Evolutionary conservation across 1,140 invertebrate species (phyloP), one percentile per base, ranked within the genome.

Genomic region (Drosophila trapezifrons): DNA sequence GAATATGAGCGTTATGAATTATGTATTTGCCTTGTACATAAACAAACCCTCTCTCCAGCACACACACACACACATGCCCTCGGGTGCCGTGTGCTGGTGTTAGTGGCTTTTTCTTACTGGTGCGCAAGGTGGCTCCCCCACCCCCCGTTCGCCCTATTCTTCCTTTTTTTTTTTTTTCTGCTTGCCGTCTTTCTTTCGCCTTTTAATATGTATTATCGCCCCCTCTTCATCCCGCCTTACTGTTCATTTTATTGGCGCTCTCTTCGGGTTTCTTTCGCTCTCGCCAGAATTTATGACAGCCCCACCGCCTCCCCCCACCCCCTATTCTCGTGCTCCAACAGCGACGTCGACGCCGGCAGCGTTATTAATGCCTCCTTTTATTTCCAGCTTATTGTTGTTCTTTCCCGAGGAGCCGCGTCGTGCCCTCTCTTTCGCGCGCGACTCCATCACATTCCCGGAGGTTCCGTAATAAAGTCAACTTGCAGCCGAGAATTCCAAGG

Each of bases 1-100:
- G 80, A 90, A 87, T 90, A 90, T 90, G 83, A 90, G 83, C 75
- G 78, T 90, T 90, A 90, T 90, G 87, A 90, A 90, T 90, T 90
- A 90, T 90, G 87, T 90, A 90, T 80, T 77, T 70, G 71, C 51
- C 37, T 60, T 57, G 79, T 90, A 86, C 71, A 90, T 84, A 89
- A 89, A 86, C 75, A 87, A 74, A 75, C 78, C 65, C 76, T 70
- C 52, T 64, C 49, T 51, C 73, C 71, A 56, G 62, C 55, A 54
- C 42, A 51, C 42, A 57, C 22, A 70, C 42, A 47, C 29, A 32
- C 35, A 17, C 35, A 27, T 45, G 56, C 35, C 35, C 35, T 32
- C 40, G 51, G 51, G 32, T 54, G 32, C 18, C 10, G 18, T 54
- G 4, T 54, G 49, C 56, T 67, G 37, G 55, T 60, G 43, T 40